Conservation (phyloP, 2,888 invertebrate species). For the Coleophora deauratella region DNA sequence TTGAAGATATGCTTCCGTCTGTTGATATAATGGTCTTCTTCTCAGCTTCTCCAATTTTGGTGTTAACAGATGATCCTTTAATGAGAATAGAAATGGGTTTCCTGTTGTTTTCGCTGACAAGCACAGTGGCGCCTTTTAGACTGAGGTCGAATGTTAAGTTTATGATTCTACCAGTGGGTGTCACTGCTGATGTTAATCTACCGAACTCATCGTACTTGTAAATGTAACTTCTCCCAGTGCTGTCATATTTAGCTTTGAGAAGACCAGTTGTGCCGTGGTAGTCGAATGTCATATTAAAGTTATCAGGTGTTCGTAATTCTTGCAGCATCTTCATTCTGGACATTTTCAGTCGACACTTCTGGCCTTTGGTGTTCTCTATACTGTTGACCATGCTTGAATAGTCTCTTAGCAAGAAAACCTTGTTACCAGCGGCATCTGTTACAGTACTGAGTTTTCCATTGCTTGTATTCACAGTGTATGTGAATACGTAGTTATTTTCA, state of each 20-base stretch:
- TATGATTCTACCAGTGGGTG: conserved; percentile 96
- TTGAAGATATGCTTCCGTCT: conserved; percentile 87
- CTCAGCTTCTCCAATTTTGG: conserved; percentile 87
- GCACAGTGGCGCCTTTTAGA: conserved; percentile 90
- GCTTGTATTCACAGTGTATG: conserved; percentile 97
- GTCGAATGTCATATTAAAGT: conserved; percentile 94
- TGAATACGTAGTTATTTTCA: conserved; percentile 93
- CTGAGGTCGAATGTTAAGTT: conserved; percentile 92
- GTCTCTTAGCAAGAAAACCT: conserved; percentile 87
- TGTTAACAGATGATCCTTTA: conserved; percentile 89
- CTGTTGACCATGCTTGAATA: conserved; percentile 93
- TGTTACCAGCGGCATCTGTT: conserved; percentile 93
- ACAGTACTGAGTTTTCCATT: conserved; percentile 96
- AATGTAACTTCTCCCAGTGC: conserved; percentile 91
- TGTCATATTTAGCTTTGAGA: conserved; percentile 90
- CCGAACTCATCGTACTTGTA: conserved; percentile 98
- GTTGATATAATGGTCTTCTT: conserved; percentile 85
- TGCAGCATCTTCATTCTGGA: conserved; percentile 94
- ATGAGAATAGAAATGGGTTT: conserved; percentile 90
- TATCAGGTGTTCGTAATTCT: conserved; percentile 92
- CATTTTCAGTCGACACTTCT: conserved; percentile 92
- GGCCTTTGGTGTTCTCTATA: conserved; percentile 94
- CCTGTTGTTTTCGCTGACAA: conserved; percentile 86
- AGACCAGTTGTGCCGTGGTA: conserved; percentile 94
- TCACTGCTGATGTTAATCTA: conserved; percentile 90